phyloP scores from a whole-genome alignment of 2,113 vertebrate species.

The Setophaga coronata region DNA sequence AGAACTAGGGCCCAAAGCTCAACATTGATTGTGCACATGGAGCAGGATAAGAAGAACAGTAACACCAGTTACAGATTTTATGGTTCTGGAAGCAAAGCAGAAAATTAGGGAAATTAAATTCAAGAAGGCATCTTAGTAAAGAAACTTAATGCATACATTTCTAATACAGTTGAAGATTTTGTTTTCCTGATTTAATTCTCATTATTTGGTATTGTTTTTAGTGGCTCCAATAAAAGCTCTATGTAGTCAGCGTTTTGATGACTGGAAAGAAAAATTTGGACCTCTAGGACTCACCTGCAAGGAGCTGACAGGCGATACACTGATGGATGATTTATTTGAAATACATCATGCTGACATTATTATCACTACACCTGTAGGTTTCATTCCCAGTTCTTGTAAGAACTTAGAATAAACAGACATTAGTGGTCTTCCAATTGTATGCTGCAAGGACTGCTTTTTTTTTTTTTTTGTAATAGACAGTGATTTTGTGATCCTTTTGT shows the following conservation, averaged over 20 bases:
- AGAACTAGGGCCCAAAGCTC: not conserved
- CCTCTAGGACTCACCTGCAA: slow-evolving; percentile 92
- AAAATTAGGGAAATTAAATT: not conserved
- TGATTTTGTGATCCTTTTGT: not conserved
- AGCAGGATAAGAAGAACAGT: not conserved
- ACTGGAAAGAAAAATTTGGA: slow-evolving; percentile 95
- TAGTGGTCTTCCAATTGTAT: not conserved
- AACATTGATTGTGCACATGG: not conserved
- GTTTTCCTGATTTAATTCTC: not conserved
- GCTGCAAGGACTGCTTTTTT: not conserved
- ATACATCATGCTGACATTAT: slow-evolving; percentile 94
- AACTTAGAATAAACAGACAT: not conserved
- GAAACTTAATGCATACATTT: not conserved
- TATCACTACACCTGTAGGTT: slow-evolving; percentile 93
- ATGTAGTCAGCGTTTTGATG: slow-evolving; percentile 92
- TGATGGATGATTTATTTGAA: slow-evolving; percentile 96
- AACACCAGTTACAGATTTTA: not conserved
- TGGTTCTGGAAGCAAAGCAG: not conserved
- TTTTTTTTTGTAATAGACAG: not conserved
- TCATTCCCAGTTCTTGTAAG: not conserved
- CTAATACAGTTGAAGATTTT: not conserved
- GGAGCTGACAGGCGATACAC: slow-evolving; percentile 95
- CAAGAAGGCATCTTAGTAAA: not conserved
- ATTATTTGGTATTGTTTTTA: slow-evolving; percentile 63
- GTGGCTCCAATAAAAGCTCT: slow-evolving; percentile 98